Base-by-base conservation (phyloP, 2,797 vertebrate species). In the Aulostomus chinensis region DNA sequence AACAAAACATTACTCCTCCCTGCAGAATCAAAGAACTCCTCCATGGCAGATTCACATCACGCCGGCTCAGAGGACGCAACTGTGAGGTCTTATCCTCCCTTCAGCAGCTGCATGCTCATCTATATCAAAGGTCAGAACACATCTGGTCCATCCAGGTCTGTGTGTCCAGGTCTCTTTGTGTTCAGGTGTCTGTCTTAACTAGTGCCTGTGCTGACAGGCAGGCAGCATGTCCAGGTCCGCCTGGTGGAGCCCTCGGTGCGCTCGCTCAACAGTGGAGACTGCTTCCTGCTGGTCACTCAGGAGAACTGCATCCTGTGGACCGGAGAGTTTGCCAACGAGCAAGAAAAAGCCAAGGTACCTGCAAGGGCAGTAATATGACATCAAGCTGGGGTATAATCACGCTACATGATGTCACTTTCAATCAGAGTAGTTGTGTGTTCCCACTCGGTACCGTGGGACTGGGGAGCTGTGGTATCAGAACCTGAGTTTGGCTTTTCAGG, bases 211-310 rank as follows among this genome's bases (percentile, higher is more conserved):
- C 28, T 50, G 54, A 68, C 85, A 93, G 92, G 92, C 22, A 82
- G 84, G 67, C 78, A 58, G 64, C 85, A 75, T 33, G 86, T 93
- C 26, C 91, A 93, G 84, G 90, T 87, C 12, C 89, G 91, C 11
- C 75, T 93, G 77, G 91, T 89, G 58, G 88, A 91, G 78, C 92
- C 92, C 0, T 65, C 58, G 0, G 80, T 38, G 1, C 41, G 24
- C 1, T 92, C 88, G 0, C 81, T 93, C 37, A 93, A 91, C 84
- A 92, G 92, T 1, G 92, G 91, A 3, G 92, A 92, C 84, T 92
- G 92, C 68, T 93, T 90, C 81, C 84, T 93, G 49, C 78, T 93
- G 71, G 78, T 93, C 35, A 81, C 88, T 0, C 60, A 80, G 0
- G 68, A 87, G 15, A 53, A 78, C 13, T 93, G 92, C 86, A 77